phyloP scores from a whole-genome alignment of 1,140 invertebrate species.

The Venturia canescens region DNA sequence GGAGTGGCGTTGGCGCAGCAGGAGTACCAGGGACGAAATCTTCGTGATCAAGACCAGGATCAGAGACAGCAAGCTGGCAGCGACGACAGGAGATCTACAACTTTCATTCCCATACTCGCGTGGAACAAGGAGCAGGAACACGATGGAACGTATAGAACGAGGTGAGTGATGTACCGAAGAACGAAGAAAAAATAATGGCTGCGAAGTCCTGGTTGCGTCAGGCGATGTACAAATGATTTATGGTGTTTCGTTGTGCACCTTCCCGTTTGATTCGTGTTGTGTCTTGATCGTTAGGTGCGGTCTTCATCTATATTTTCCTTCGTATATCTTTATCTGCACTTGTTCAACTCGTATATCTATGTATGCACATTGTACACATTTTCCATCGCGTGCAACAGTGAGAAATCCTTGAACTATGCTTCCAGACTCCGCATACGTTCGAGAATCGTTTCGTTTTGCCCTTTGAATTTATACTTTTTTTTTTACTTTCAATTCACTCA shows the following conservation, averaged over 20 bases:
- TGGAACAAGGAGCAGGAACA: constrained; percentile 89
- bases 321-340: not conserved
- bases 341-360: not conserved
- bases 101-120: constrained; percentile 86
- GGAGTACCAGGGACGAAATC: constrained; percentile 66
- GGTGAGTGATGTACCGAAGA: constrained; percentile 74
- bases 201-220: not conserved
- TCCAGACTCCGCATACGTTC: not conserved
- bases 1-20: constrained; percentile 67
- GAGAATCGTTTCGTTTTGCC: constrained; percentile 33
- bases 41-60: constrained; percentile 65
- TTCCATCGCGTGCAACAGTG: not conserved
- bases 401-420: constrained; percentile 33
- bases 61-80: constrained; percentile 49
- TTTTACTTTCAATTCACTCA: not conserved
- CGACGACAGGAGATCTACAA: constrained; percentile 78
- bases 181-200: not conserved
- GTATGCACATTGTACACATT: not conserved
- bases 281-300: not conserved
- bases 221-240: not conserved
- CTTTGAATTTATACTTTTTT: constrained; percentile 4
- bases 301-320: not conserved
- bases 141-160: constrained; percentile 87
- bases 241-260: constrained; percentile 1
- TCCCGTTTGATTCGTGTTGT: not conserved